phyloP scores from a whole-genome alignment of 2,797 vertebrate genomes.

The Chaenodraco wilsoni region DNA sequence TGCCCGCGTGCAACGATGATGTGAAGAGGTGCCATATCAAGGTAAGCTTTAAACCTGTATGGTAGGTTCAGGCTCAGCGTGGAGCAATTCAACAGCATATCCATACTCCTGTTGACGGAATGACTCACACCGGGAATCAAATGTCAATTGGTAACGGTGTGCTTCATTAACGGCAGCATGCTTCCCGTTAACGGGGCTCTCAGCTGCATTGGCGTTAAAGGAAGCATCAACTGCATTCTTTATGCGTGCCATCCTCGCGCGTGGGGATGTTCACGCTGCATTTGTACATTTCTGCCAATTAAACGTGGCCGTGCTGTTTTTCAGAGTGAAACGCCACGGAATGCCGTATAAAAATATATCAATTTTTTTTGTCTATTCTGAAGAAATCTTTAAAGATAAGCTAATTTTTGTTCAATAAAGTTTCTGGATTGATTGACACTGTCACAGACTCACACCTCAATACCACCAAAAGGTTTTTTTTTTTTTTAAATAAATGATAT shows the following conservation, averaged over 20 bases:
- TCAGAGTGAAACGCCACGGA: not conserved
- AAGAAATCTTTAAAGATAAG: rapidly evolving
- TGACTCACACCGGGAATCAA: conserved; percentile 26
- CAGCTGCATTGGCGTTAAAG: conserved; percentile 31
- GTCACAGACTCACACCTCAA: not conserved
- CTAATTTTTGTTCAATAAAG: conserved; percentile 20
- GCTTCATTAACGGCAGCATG: not conserved
- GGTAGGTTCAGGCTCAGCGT: conserved; percentile 2
- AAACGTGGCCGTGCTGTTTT: not conserved
- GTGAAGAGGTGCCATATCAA: conserved; percentile 47
- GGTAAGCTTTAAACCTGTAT: conserved; percentile 45
- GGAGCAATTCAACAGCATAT: conserved; percentile 38
- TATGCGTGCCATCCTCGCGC: conserved; percentile 3
- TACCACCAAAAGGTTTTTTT: not conserved
- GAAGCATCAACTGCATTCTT: conserved; percentile 23
- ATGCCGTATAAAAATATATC: not conserved
- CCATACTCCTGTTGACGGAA: not conserved
- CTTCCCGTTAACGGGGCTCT: not conserved
- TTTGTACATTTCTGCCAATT: not conserved
- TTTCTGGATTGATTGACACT: conserved; percentile 18
- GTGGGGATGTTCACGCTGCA: conserved; percentile 27
- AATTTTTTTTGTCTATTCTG: too few relatives aligned
- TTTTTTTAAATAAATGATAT: not conserved
- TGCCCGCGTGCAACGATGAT: conserved; percentile 37
- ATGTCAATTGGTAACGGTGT: not conserved